Evolutionary conservation across 1,140 invertebrate species (phyloP), one percentile per base, ranked within the genome.

Genomic region (Zaprionus gabonicus): DNA sequence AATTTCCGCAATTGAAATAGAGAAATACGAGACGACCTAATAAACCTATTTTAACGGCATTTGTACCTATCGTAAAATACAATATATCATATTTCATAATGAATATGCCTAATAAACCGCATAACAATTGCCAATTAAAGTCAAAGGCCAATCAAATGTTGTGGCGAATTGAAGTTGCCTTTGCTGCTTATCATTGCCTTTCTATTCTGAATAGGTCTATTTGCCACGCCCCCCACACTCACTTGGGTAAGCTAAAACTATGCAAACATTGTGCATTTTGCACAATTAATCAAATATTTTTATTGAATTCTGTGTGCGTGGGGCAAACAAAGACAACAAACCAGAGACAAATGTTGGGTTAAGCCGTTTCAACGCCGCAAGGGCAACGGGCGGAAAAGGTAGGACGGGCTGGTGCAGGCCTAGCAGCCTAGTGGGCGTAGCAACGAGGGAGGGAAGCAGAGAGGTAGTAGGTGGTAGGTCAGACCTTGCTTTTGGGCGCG

Each of bases 281-380:
- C 66, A 79, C 78, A 88, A 87, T 87, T 87, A 88, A 87, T 87
- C 84, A 87, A 87, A 87, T 79, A 84, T 81, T 87, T 88, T 83
- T 69, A 87, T 87, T 87, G 81, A 87, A 86, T 86, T 74, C 71
- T 67, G 69, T 58, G 46, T 53, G 67, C 63, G 49, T 46, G 15
- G 23, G 44, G 51, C 77, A 79, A 79, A 79, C 73, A 79, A 62
- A 76, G 67, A 76, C 63, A 71, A 63, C 66, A 67, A 71, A 78
- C 60, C 41, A 71, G 38, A 58, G 72, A 69, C 80, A 77, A 82
- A 82, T 82, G 82, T 82, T 86, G 66, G 57, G 78, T 78, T 78
- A 74, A 56, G 64, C 51, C 72, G 57, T 56, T 66, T 38, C 20
- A 31, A 65, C 44, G 27, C 46, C 38, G 27, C 27, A 65, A 83